These are phyloP conservation scores for Temnothorax nylanderi DNA, from an alignment of 1,140 invertebrate species.

Conservation along the genomic window DNA sequence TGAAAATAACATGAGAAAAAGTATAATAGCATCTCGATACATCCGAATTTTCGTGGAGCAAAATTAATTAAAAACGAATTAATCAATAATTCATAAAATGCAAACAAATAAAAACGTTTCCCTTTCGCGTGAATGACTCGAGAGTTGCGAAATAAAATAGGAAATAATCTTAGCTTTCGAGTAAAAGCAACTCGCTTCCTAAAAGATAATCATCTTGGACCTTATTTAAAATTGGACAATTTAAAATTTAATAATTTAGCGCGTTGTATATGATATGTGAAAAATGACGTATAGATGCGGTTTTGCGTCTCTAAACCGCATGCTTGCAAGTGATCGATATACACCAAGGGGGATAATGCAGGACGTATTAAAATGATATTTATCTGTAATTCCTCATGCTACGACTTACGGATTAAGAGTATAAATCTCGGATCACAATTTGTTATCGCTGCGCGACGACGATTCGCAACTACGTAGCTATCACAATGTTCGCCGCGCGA, in stretches of 20 bases:
- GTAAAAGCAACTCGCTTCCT: neutral
- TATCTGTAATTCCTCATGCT: slow-evolving; percentile 20
- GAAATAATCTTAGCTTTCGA: slow-evolving; percentile 19
- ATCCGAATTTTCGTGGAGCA: slow-evolving; percentile 6
- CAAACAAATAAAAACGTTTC: neutral
- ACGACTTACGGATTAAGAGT: slow-evolving; percentile 26
- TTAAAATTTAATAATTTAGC: slow-evolving; percentile 16
- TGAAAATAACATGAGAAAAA: neutral
- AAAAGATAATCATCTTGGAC: neutral
- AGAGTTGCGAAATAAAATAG: neutral
- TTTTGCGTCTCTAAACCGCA: neutral
- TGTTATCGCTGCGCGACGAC: slow-evolving; percentile 30
- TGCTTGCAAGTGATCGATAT: neutral
- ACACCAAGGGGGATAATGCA: slow-evolving; percentile 17
- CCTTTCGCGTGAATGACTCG: neutral
- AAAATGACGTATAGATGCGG: slow-evolving; percentile 25
- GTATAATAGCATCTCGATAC: neutral
- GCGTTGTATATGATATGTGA: slow-evolving; percentile 23
- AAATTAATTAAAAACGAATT: slow-evolving; percentile 5
- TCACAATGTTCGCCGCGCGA: slow-evolving; percentile 41
- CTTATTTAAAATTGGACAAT: slow-evolving; percentile 1
- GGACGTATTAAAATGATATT: slow-evolving; percentile 43
- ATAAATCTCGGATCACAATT: slow-evolving; percentile 46
- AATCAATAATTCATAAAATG: neutral
- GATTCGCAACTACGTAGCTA: slow-evolving; percentile 50